Base-by-base conservation (phyloP, 2,797 vertebrate genomes). In the Falco concolor region DNA sequence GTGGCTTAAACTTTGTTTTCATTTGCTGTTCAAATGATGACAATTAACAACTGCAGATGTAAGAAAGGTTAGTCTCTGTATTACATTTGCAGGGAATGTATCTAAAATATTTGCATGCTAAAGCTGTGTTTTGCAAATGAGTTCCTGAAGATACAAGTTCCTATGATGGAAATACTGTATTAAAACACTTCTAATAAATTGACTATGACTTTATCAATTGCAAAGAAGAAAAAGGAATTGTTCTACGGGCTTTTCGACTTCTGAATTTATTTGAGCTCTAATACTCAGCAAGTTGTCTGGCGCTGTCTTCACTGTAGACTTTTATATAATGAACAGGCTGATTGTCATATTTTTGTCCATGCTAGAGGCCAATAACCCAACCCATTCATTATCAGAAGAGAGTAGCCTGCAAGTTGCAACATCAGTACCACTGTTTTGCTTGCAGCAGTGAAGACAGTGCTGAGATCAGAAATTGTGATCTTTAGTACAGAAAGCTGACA, bases 1-100 rank as follows among this genome's bases (percentile, higher is more conserved):
- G 36, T 94, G 96, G 91, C 97, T 97, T 96, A 96, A 97, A 96
- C 95, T 97, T 97, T 97, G 97, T 97, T 98, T 98, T 97, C 84
- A 78, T 97, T 97, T 97, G 94, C 93, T 95, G 91, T 95, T 97
- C 34, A 11, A 47, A 95, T 75, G 93, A 95, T 94, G 94, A 90
- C 93, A 96, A 90, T 95, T 96, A 97, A 96, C 90, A 96, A 94
- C 96, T 96, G 95, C 92, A 93, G 91, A 70, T 87, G 76, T 95
- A 95, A 93, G 97, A 92, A 96, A 97, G 97, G 97, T 98, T 97
- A 96, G 95, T 87, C 57, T 92, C 93, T 95, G 42, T 87, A 75
- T 95, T 96, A 91, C 91, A 88, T 96, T 91, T 90, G 81, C 93
- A 92, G 90, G 56, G 90, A 97, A 81, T 68, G 87, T 74, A 85